phyloP scores from a whole-genome alignment of 1,140 invertebrate species.

The Diabrotica virgifera region DNA sequence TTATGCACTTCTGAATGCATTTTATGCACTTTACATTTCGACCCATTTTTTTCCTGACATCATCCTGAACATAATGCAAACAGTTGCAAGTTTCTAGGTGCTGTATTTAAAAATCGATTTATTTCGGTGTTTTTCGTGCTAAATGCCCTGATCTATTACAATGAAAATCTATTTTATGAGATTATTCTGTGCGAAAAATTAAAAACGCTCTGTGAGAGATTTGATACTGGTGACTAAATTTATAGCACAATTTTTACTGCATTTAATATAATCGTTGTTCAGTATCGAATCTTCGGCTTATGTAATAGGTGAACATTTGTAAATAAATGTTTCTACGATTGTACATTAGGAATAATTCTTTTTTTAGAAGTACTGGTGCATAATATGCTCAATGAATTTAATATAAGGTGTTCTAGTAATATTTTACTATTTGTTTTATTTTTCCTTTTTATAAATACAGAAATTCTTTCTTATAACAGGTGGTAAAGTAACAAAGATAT shows the following conservation, averaged over 20 bases:
- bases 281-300: constrained; percentile 15
- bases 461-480: no score
- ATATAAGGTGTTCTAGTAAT: constrained; percentile 15
- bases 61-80: no score
- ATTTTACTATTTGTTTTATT: background rate
- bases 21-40: no score
- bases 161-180: background rate
- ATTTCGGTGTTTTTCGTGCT: no score
- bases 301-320: constrained; percentile 24
- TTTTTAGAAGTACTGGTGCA: constrained; percentile 31
- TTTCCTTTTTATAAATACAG: no score
- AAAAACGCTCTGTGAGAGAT: constrained; percentile 9
- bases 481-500: no score
- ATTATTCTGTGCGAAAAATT: background rate
- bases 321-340: constrained; percentile 33
- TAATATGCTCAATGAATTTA: constrained; percentile 31
- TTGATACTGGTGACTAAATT: constrained; percentile 12
- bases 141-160: no score
- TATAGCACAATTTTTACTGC: constrained; percentile 12
- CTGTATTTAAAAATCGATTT: no score
- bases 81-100: no score
- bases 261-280: constrained; percentile 5
- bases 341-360: constrained; percentile 30
- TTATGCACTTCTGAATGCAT: no score
- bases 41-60: no score